Base-by-base conservation (phyloP, 2,797 vertebrate genomes). In the Tinamus major region DNA sequence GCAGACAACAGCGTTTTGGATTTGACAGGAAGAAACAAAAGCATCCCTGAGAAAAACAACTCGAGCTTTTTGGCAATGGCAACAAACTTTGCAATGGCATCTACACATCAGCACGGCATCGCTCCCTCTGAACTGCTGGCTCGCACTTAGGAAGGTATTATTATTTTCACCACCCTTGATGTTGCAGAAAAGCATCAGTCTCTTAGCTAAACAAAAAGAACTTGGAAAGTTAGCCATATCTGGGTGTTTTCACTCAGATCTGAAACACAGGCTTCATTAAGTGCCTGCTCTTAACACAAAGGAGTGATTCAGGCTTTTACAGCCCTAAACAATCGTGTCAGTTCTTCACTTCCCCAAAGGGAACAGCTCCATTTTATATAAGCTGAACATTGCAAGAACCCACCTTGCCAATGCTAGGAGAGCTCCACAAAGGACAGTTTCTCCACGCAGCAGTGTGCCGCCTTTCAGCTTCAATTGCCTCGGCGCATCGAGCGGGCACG, bases 281-380 rank as follows among this genome's bases (percentile, higher is more conserved):
- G 44, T 71, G 85, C 77, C 87, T 79, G 82, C 65, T 94, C 56
- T 20, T 42, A 56, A 58, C 87, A 95, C 93, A 94, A 95, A 96
- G 78, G 67, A 91, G 53, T 48, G 49, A 92, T 95, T 94, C 87
- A 95, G 67, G 19, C 46, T 83, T 15, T 7, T 55, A 51, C 2
- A 71, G 15, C 51, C 55, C 74, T 24, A 1, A 81, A 72, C 69
- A 87, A 76, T 13, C 33, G 65, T 85, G 65, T 69, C 79, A 80
- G 65, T 11, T 70, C 72, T 71, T 92, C 64, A 14, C 23, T 44
- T 56, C n/a, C 75, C 91, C 77, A 14, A 29, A 63, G 82, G 79
- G 85, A 86, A 89, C 0, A 64, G 74, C 51, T 94, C 63, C 37
- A 2, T 93, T 96, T 90, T 51, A 53, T 48, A 26, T 0, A 51